Conservation (phyloP, 1,140 invertebrate genomes). For the Adoxophyes honmai region DNA sequence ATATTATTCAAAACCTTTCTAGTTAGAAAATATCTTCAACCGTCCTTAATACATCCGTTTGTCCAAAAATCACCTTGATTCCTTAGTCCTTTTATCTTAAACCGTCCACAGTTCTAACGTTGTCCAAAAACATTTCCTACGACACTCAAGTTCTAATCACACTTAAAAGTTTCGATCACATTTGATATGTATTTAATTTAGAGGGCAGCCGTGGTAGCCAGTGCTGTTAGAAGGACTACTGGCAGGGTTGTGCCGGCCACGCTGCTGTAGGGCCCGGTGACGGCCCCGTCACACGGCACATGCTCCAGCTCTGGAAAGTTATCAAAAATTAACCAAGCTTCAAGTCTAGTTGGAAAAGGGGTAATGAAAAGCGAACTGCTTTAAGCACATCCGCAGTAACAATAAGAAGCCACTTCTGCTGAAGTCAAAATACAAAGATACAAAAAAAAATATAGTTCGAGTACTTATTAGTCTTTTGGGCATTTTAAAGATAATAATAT, state of each 20-base stretch:
- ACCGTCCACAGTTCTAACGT: neutral
- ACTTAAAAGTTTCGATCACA: neutral
- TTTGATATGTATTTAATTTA: conserved; percentile 32
- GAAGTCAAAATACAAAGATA: too few relatives aligned
- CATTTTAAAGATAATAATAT: too few relatives aligned
- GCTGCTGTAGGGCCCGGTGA: conserved; percentile 78
- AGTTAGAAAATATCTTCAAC: conserved; percentile 15
- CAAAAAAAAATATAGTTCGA: too few relatives aligned
- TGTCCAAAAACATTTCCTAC: neutral
- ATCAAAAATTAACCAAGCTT: neutral
- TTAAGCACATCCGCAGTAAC: neutral
- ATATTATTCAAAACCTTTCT: conserved; percentile 8
- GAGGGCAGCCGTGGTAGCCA: conserved; percentile 56
- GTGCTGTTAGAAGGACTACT: conserved; percentile 54
- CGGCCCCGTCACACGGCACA: conserved; percentile 77
- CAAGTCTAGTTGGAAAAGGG: neutral
- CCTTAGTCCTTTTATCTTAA: neutral
- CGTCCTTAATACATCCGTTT: neutral
- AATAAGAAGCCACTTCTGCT: neutral
- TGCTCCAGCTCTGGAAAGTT: conserved; percentile 76
- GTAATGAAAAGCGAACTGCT: neutral
- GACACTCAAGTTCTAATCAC: conserved; percentile 10
- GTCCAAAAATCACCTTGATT: neutral
- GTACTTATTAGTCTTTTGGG: too few relatives aligned
- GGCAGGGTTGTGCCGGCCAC: conserved; percentile 58